phyloP scores from a whole-genome alignment of 2,113 vertebrate species.

The Pan troglodytes region NHGRI_mPanTro3-v2.1_pri NC_072398.2:40010001-40010500 shows the following conservation, averaged over 20 bases:
- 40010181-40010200: slow-evolving; percentile 43
- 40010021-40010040: not conserved
- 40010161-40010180: not conserved
- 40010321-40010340: slow-evolving; percentile 57
- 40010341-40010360: not conserved
- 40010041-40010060: not conserved
- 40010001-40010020: not conserved
- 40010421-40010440: slow-evolving; percentile 30
- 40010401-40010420: slow-evolving; percentile 66
- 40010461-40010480: not conserved
- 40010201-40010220: not conserved
- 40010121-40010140: slow-evolving; percentile 26
- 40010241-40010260: slow-evolving; percentile 58
- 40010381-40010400: slow-evolving; percentile 69
- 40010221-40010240: slow-evolving; percentile 30
- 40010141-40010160: not conserved
- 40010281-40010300: slow-evolving; percentile 44
- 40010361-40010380: not conserved
- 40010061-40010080: not conserved
- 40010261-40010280: slow-evolving; percentile 3
- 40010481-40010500: not conserved
- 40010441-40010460: slow-evolving; percentile 55
- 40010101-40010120: not conserved
- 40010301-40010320: slow-evolving; percentile 56
- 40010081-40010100: slow-evolving; percentile 11